Conservation (phyloP, 2,888 invertebrate genomes). For the Ernsta delagoae region DNA sequence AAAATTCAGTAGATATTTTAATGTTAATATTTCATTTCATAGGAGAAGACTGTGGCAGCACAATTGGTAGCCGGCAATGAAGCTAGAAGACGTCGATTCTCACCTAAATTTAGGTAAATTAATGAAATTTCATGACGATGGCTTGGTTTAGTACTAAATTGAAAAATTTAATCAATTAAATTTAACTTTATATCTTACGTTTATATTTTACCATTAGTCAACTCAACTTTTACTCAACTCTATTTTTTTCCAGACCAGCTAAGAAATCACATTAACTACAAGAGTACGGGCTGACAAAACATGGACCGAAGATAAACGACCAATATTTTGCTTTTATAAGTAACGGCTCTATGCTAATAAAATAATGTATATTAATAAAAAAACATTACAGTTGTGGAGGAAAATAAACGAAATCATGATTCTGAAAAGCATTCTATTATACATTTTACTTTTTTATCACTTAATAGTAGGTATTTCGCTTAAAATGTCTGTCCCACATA, state of each 20-base stretch:
- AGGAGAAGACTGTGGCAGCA: background rate
- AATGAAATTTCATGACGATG: too few relatives aligned
- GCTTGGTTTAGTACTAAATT: too few relatives aligned
- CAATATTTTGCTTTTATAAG: background rate
- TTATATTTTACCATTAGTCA: background rate
- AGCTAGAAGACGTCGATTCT: slow-evolving; percentile 68
- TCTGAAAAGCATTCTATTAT: too few relatives aligned
- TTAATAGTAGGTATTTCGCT: too few relatives aligned
- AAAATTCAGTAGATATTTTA: too few relatives aligned
- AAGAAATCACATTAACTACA: slow-evolving; percentile 32
- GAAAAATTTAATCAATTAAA: too few relatives aligned
- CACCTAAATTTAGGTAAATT: slow-evolving; percentile 72
- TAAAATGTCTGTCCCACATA: too few relatives aligned
- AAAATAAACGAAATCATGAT: too few relatives aligned
- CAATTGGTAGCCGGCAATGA: slow-evolving; percentile 5
- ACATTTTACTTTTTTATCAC: too few relatives aligned
- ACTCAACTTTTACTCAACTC: background rate
- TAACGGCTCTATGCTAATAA: too few relatives aligned
- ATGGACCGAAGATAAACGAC: background rate
- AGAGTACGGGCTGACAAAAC: background rate
- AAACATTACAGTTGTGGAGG: too few relatives aligned
- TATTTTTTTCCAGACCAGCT: slow-evolving; percentile 36
- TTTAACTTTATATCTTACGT: background rate
- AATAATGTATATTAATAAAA: too few relatives aligned
- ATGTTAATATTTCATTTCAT: background rate